These are phyloP conservation scores for Ia io DNA, from an alignment of 2,113 vertebrate genomes.

Conservation along the genomic window DNA sequence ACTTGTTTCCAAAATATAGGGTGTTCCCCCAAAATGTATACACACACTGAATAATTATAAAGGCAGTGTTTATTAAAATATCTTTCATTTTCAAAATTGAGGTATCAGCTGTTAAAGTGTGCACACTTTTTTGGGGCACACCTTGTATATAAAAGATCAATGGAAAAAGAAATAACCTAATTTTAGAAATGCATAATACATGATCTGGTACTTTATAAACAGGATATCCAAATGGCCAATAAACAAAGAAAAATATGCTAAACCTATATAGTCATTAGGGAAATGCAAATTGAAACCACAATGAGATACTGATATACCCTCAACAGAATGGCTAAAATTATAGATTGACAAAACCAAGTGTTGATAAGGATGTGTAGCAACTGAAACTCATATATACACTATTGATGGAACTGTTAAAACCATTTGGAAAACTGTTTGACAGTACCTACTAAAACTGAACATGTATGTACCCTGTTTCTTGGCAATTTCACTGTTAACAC, in stretches of 20 bases:
- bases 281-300: conserved; percentile 5
- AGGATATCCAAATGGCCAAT: background rate
- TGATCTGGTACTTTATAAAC: background rate
- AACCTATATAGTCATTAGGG: background rate
- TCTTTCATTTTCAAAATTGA: too few relatives aligned
- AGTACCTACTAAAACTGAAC: background rate
- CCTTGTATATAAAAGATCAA: background rate
- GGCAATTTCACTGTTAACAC: background rate
- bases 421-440: background rate
- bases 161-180: background rate
- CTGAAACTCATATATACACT: background rate
- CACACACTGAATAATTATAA: too few relatives aligned
- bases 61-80: too few relatives aligned
- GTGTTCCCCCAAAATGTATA: too few relatives aligned
- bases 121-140: too few relatives aligned
- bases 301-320: background rate
- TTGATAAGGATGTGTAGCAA: background rate
- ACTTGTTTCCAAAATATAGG: background rate
- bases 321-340: background rate
- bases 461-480: background rate
- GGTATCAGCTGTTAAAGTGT: too few relatives aligned
- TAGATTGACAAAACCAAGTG: background rate
- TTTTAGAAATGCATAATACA: conserved; percentile 14
- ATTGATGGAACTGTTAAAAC: background rate
- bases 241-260: background rate